phyloP scores from a whole-genome alignment of 2,113 vertebrate species.

The Vulpes ferrilata region DNA sequence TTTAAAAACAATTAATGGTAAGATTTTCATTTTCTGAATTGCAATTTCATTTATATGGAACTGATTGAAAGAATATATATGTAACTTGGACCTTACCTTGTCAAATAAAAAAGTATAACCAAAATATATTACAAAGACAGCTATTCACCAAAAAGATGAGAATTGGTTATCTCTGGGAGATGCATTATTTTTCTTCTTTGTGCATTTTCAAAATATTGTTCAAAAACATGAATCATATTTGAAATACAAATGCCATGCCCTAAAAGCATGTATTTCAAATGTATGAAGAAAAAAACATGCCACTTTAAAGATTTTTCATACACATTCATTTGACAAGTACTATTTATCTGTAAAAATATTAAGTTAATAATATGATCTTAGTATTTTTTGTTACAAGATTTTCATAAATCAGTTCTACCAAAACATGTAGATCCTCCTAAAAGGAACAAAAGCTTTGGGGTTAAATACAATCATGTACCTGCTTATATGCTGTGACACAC shows the following conservation, averaged over 20 bases:
- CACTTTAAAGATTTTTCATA: neutral
- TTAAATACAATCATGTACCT: constrained; percentile 87
- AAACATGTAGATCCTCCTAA: neutral
- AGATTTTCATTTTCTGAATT: constrained; percentile 32
- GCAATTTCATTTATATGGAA: constrained; percentile 24
- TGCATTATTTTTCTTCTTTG: neutral
- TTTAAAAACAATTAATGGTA: neutral
- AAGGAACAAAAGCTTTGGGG: neutral
- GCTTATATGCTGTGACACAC: constrained; percentile 93
- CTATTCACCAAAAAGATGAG: neutral
- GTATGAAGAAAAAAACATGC: neutral
- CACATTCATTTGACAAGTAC: neutral
- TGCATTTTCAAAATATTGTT: constrained; percentile 48
- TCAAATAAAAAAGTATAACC: neutral
- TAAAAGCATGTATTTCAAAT: constrained; percentile 56
- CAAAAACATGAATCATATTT: constrained; percentile 15
- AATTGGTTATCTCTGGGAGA: neutral
- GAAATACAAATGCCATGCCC: neutral
- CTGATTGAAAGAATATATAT: neutral
- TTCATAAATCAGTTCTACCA: constrained; percentile 39
- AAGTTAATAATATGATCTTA: neutral
- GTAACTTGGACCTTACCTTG: constrained; percentile 8
- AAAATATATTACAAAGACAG: neutral
- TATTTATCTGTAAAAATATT: constrained; percentile 18
- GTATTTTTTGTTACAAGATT: neutral